Evolutionary conservation across 53 echinoderm and acorn worm genomes (phyloP), one percentile per base, ranked within the genome.

Genomic region (Echinarachnius parma): DNA sequence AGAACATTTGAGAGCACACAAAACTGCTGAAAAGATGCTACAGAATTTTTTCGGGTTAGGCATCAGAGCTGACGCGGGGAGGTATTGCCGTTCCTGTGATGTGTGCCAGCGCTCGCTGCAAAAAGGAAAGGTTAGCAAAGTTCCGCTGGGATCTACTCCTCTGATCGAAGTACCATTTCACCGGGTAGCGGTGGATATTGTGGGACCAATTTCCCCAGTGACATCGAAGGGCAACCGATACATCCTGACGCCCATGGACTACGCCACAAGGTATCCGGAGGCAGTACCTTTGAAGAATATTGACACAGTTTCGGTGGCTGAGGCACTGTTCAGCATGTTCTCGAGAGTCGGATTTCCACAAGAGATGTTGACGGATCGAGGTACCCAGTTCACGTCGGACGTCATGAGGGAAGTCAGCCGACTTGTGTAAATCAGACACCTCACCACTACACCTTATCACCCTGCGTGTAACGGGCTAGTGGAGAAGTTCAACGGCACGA

Each of bases 1-100:
- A 28, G 87, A 83, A n/a, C 82, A 87, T 29, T 66, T 75, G 25
- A 63, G 79, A 2, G 18, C 48, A 16, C 48, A 83, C 25, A 82
- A 78, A 53, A 82, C 87, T 11, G 15, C 45, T 32, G 83, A 87
- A 47, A 82, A 76, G 30, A 32, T 87, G 4, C 14, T 64, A 19
- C 34, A 48, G 4, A 64, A 81, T 31, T 87, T 87, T 31, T 87
- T 72, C 28, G 78, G 79, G 87, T 61, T 79, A 0, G 86, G 86
- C 21, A 25, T 77, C 4, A 59, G 66, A 48, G 35, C 81, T 1
- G 86, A 86, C 22, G 46, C 68, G 2, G 9, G 32, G 4, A 45
- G 86, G 59, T 81, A 76, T 23, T 86, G 86, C 20, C 37, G 68
- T 26, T 86, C 86, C 4, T 86, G 81, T 35, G 86, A 79, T 33